Evolutionary conservation across 2,797 vertebrate genomes (phyloP), one percentile per base, ranked within the genome.

Genomic region (Diplodus puntazzo): DNA sequence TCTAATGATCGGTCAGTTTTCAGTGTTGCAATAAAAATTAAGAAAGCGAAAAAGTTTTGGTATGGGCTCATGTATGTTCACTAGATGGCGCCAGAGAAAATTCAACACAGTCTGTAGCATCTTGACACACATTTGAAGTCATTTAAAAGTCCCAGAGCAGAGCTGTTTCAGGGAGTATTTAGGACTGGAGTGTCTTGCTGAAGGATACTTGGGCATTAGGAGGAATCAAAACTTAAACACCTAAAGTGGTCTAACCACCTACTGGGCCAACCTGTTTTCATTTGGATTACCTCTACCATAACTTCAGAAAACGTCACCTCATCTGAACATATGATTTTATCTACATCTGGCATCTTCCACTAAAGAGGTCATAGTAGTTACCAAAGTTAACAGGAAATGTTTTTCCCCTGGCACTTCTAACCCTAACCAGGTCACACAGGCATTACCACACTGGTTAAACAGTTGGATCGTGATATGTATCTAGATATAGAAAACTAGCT

Each of bases 61-160:
- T 16, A 0, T 43, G 21, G 11, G 13, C 2, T 3, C 13, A 1
- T 30, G 54, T 50, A 34, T 2, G 20, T 52, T 70, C 87, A 84
- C 65, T 43, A 80, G 86, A 66, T 84, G 86, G 86, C 12, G 63
- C 60, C 73, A 71, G 67, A 83, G 75, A 50, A 23, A 20, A 45
- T 8, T 5, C 20, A 13, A 23, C 30, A 52, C 60, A 10, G 7
- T 74, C 21, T 57, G 34, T 39, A 18, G 11, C 34, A 8, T 46
- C 17, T 16, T 54, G 11, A 17, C 18, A 20, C 43, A 52, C 0
- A 23, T 13, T 21, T 39, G 3, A 45, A 57, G 5, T 27, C 27
- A 27, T 27, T 46, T 13, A 13, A 30, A 42, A 27, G 10, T 55
- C 21, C 11, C 2, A 8, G 46, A 65, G 53, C 13, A 45, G 12